Evolutionary conservation across 2,888 invertebrate species (phyloP), one percentile per base, ranked within the genome.

Genomic region (Leptopterna dolabrata): DNA sequence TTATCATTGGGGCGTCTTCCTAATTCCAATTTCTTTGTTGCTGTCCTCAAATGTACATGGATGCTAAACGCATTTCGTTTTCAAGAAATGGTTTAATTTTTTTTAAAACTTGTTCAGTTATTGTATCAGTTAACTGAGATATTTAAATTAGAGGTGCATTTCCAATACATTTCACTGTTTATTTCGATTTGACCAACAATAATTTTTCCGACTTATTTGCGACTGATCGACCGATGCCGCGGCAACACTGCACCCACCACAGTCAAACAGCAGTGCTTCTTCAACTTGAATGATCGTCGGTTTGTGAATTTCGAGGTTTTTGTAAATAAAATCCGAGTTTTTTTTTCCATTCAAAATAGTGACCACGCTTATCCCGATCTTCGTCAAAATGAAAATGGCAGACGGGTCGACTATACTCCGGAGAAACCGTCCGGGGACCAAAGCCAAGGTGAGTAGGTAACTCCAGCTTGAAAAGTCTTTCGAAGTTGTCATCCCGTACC

Each of bases 351-450:
- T 29, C 51, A 81, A 81, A 55, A 55, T 36, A 63, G 83, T 70
- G 70, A 63, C 70, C 36, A 83, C 63, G 83, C 83, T 83, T 41
- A 70, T 83, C 36, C 83, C 83, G 16, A 70, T 83, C 30, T 63
- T 83, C 70, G 43, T 83, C 87, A 89, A 89, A 55, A 95, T 95
- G 95, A 95, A 95, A 94, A 97, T 97, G 97, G 96, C 96, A 91
- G 97, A 97, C 92, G 95, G 95, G 91, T 88, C 89, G 0, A 94
- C 95, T 92, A 95, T 96, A 93, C 93, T 96, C 91, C 94, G 97
- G 93, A 95, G 97, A 93, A 98, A 97, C 93, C 95, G 97, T 91
- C 97, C 97, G 90, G 97, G 97, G 91, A 97, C 97, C 70, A 97
- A 96, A 93, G 95, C 96, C 90, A 96, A 96, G 94, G 97, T 97